Conservation (phyloP, 1,140 invertebrate genomes). For the Epicauta chinensis region DNA sequence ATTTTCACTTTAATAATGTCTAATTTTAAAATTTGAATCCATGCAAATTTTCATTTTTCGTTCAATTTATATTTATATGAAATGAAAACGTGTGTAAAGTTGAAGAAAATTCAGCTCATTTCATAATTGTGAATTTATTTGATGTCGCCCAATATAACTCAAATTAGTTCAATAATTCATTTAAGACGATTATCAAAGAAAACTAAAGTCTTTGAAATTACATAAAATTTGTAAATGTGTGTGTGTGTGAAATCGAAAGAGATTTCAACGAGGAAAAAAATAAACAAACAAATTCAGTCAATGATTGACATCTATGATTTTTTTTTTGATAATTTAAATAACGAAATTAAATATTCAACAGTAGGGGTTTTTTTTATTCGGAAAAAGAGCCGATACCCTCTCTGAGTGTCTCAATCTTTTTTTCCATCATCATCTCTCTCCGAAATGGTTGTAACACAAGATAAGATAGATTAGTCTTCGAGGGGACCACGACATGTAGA, state of each 20-base stretch:
- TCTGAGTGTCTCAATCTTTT: constrained; percentile 3
- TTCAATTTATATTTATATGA: no score
- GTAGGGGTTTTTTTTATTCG: neutral
- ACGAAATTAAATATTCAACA: neutral
- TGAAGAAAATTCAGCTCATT: no score
- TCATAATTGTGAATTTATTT: constrained; percentile 1
- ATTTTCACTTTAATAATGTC: no score
- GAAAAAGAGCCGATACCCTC: constrained; percentile 1
- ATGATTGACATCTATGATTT: no score
- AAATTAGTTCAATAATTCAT: constrained; percentile 9
- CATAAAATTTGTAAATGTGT: neutral
- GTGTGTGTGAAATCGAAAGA: neutral
- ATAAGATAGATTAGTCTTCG: constrained; percentile 18
- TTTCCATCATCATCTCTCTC: no score
- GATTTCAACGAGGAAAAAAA: no score
- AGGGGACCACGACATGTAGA: constrained; percentile 14
- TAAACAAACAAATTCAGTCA: no score
- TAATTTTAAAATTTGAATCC: no score
- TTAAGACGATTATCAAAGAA: constrained; percentile 4
- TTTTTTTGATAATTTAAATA: no score
- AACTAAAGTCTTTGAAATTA: constrained; percentile 5
- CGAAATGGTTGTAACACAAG: constrained; percentile 4
- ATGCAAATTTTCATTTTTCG: no score
- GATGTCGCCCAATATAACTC: constrained; percentile 9
- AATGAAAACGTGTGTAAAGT: no score